Conservation (phyloP, 2,888 invertebrate species). For the Asteroscopus sphinx region DNA sequence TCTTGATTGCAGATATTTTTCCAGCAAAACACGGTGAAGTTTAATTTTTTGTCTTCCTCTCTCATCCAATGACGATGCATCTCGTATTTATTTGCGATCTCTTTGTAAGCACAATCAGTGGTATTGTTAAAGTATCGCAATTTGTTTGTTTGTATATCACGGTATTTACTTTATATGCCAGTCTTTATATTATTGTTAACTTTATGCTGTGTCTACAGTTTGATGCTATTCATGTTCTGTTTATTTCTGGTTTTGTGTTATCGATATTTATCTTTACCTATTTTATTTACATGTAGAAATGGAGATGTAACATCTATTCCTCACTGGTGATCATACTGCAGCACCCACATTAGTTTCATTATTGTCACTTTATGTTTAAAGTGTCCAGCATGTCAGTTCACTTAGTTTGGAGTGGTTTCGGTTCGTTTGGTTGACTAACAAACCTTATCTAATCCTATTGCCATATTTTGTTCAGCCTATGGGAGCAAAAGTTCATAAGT, state of each 20-base stretch:
- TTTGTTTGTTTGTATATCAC: slow-evolving; percentile 17
- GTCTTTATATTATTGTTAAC: slow-evolving; percentile 19
- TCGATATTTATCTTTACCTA: too few species aligned
- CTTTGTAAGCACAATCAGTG: background rate
- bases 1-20: too few species aligned
- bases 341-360: too few species aligned
- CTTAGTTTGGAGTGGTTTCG: slow-evolving; percentile 10
- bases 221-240: background rate
- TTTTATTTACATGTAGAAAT: too few species aligned
- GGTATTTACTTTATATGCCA: slow-evolving; percentile 20
- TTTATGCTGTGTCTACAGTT: slow-evolving; percentile 3
- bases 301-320: too few species aligned
- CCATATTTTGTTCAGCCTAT: background rate
- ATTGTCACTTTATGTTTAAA: too few species aligned
- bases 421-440: slow-evolving; percentile 9
- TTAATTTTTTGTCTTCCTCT: too few species aligned
- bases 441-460: slow-evolving; percentile 5
- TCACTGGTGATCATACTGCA: too few species aligned
- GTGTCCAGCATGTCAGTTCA: background rate
- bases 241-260: background rate
- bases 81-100: too few species aligned
- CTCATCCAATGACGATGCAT: too few species aligned
- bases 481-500: background rate
- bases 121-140: slow-evolving; percentile 12
- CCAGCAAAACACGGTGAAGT: too few species aligned